These are phyloP conservation scores for Drosophila insularis DNA, from an alignment of 1,140 invertebrate species.

Conservation along the genomic window DNA sequence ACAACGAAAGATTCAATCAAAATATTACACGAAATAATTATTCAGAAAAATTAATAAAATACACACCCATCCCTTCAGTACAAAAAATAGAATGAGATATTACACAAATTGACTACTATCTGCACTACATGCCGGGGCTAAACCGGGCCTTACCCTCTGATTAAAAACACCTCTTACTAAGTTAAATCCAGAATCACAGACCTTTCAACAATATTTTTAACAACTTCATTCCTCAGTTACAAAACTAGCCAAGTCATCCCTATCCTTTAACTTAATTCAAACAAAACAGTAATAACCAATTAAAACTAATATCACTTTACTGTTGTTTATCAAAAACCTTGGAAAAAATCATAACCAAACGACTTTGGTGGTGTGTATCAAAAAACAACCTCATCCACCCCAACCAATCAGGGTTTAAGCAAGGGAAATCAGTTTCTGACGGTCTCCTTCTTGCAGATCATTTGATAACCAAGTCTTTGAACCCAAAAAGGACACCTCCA, in stretches of 20 bases:
- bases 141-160: not conserved
- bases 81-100: not conserved
- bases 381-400: not conserved
- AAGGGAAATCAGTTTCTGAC: conserved; percentile 9
- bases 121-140: not conserved
- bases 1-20: not conserved
- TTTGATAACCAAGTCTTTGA: not conserved
- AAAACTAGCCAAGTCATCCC: conserved; percentile 16
- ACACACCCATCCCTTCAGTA: not conserved
- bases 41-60: not conserved
- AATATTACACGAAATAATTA: not conserved
- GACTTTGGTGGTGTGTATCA: not conserved
- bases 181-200: not conserved
- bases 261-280: conserved; percentile 11
- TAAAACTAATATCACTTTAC: conserved; percentile 20
- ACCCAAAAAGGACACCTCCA: not conserved
- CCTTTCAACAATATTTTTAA: too few relatives aligned
- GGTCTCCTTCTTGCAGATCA: too few relatives aligned
- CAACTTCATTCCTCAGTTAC: conserved; percentile 11
- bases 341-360: not conserved
- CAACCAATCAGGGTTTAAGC: not conserved
- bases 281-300: conserved; percentile 10
- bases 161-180: not conserved
- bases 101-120: not conserved
- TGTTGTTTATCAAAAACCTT: not conserved